Conservation (phyloP, 2,797 vertebrate species). For the Geotrypetes seraphini region DNA sequence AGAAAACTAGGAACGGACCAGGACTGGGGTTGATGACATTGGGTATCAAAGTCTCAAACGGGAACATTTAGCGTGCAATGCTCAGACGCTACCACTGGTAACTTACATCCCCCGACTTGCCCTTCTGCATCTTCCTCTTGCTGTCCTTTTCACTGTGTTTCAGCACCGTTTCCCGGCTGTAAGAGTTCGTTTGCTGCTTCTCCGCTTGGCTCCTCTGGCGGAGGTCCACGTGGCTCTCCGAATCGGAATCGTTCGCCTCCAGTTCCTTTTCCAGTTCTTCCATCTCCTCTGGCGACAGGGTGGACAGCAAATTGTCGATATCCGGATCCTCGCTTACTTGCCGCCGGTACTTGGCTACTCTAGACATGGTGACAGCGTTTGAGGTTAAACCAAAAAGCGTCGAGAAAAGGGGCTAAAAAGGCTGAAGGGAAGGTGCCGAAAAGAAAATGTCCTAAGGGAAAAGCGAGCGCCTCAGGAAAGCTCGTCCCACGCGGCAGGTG, state of each 20-base stretch:
- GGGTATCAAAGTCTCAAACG: too few relatives aligned
- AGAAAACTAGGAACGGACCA: too few relatives aligned
- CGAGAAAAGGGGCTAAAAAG: slow-evolving; percentile 7
- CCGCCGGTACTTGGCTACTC: slow-evolving; percentile 78
- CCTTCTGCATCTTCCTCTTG: slow-evolving; percentile 58
- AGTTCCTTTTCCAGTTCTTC: slow-evolving; percentile 86
- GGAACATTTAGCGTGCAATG: too few relatives aligned
- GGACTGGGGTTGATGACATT: too few relatives aligned
- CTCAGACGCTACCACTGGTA: too few relatives aligned
- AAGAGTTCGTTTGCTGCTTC: slow-evolving; percentile 30
- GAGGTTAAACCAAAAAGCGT: slow-evolving; percentile 11
- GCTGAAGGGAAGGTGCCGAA: slow-evolving; percentile 36
- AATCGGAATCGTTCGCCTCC: slow-evolving; percentile 71
- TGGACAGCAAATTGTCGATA: slow-evolving; percentile 86
- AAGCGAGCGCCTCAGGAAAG: too few relatives aligned
- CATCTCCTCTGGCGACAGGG: slow-evolving; percentile 88
- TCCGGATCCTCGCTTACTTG: slow-evolving; percentile 97
- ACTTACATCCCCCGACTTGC: slow-evolving; percentile 67
- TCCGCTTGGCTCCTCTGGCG: slow-evolving; percentile 54
- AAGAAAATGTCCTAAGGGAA: too few relatives aligned
- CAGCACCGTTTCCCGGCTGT: slow-evolving; percentile 53
- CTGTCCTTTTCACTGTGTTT: slow-evolving; percentile 54
- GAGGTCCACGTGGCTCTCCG: slow-evolving; percentile 53
- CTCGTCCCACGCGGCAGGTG: too few relatives aligned
- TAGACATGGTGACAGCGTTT: slow-evolving; percentile 66